Conservation (phyloP, 2,888 invertebrate genomes). For the Pristionchus maxplancki region DNA sequence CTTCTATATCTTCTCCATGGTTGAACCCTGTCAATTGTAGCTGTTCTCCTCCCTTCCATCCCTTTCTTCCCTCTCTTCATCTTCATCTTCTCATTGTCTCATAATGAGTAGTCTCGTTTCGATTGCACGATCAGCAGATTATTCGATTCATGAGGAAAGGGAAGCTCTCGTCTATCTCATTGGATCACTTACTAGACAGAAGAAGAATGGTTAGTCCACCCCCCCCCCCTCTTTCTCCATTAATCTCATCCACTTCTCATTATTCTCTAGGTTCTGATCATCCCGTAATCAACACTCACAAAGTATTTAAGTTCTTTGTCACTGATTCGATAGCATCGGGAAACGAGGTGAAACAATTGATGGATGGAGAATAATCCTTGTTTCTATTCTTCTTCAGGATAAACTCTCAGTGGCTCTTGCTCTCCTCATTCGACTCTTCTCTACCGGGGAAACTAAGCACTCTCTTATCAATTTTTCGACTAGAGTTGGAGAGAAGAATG, state of each 20-base stretch:
- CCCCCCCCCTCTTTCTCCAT: not conserved
- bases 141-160: not conserved
- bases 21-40: not conserved
- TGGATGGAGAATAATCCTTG: not conserved
- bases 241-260: too few relatives aligned
- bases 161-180: slow-evolving; percentile 46
- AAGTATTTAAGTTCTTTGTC: not conserved
- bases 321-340: not conserved
- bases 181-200: slow-evolving; percentile 20
- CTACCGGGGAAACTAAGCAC: slow-evolving; percentile 29
- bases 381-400: not conserved
- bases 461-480: slow-evolving; percentile 15
- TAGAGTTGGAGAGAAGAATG: not conserved
- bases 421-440: slow-evolving; percentile 21
- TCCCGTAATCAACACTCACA: not conserved
- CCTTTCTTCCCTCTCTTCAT: not conserved
- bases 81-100: not conserved
- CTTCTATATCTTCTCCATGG: not conserved
- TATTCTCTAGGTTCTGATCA: slow-evolving; percentile 12
- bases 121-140: not conserved
- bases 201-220: slow-evolving; percentile 4
- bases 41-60: slow-evolving; percentile 15
- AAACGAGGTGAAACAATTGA: not conserved
- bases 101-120: not conserved
- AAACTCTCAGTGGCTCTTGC: slow-evolving; percentile 2